Evolutionary conservation across 2,113 vertebrate genomes (phyloP), one percentile per base, ranked within the genome.

Genomic region (Tupaia chinensis): DNA sequence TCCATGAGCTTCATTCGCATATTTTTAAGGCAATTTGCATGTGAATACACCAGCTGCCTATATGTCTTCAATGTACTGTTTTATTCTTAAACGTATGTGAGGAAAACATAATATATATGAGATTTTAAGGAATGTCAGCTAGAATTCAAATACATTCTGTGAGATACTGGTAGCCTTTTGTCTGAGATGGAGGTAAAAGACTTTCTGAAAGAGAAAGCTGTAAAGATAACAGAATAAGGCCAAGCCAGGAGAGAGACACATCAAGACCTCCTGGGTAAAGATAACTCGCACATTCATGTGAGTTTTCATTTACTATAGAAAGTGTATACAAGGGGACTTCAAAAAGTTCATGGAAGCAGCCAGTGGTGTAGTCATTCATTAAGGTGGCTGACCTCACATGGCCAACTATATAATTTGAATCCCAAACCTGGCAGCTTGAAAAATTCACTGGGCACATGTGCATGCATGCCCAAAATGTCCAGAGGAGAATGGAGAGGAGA

Each of bases 51-150:
- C 5, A 44, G 44, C 44, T 44, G 44, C 44, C 44, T 44, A 44
- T 44, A 44, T 44, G 44, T 5, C 54, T 82, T 60, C 60, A 68
- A 53, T 88, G 53, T 73, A 65, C 81, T 68, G 11, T 60, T 84
- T 85, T 92, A 27, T 78, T 91, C 72, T 78, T 87, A 77, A 83
- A 53, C 63, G 69, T 89, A 85, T 23, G 61, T 22, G 25, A 53
- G 61, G 65, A 22, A 86, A 91, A 80, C 6, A 15, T 63, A 27
- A 44, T 44, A 44, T 0, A 3, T 27, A 25, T 58, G 58, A 65
- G 81, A 12, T 70, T 70, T 95, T 25, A 82, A 95, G 56, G 34
- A 44, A 14, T 56, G 53, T 82, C 0, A 44, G 65, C 74, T 78
- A 81, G 66, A 81, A 76, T 27, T 60, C 19, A 72, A 25, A 54